These are phyloP conservation scores for Drosophila ironensis DNA, from an alignment of 1,140 invertebrate species.

Conservation along the genomic window DNA sequence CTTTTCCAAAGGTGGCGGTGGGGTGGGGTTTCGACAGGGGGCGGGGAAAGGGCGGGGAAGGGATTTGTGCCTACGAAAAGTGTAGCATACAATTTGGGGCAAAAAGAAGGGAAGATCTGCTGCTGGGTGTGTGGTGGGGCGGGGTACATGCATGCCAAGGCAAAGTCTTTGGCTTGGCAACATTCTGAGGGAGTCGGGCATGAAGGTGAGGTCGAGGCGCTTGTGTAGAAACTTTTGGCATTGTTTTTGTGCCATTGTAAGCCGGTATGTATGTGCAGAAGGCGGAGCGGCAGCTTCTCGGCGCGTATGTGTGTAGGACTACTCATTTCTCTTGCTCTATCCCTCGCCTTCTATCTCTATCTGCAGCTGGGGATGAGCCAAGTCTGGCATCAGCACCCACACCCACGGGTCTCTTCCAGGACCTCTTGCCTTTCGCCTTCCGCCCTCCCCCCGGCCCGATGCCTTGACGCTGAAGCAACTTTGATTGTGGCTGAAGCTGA, in stretches of 20 bases:
- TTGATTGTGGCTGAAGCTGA: constrained; percentile 75
- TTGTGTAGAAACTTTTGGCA: constrained; percentile 74
- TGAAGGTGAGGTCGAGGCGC: constrained; percentile 65
- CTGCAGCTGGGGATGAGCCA: constrained; percentile 62
- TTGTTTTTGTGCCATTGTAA: constrained; percentile 68
- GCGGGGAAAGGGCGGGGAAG: neutral
- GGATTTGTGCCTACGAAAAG: constrained; percentile 62
- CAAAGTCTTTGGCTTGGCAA: constrained; percentile 73
- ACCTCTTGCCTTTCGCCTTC: constrained; percentile 19
- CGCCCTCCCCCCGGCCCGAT: constrained; percentile 25
- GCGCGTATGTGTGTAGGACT: constrained; percentile 15
- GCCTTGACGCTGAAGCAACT: constrained; percentile 56
- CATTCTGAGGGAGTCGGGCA: constrained; percentile 55
- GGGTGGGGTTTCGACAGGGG: too few relatives aligned
- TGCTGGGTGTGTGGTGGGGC: neutral
- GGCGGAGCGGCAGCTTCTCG: constrained; percentile 14
- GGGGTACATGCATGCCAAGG: constrained; percentile 48
- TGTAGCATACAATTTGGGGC: constrained; percentile 53
- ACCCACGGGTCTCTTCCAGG: neutral
- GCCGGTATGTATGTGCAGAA: neutral
- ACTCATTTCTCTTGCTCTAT: constrained; percentile 28
- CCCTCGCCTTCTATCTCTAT: constrained; percentile 10
- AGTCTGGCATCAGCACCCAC: constrained; percentile 52
- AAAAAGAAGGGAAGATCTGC: constrained; percentile 16
- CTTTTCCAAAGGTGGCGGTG: neutral